Base-by-base conservation (phyloP, 2,888 invertebrate species). In the Pseudanteris insignis region DNA sequence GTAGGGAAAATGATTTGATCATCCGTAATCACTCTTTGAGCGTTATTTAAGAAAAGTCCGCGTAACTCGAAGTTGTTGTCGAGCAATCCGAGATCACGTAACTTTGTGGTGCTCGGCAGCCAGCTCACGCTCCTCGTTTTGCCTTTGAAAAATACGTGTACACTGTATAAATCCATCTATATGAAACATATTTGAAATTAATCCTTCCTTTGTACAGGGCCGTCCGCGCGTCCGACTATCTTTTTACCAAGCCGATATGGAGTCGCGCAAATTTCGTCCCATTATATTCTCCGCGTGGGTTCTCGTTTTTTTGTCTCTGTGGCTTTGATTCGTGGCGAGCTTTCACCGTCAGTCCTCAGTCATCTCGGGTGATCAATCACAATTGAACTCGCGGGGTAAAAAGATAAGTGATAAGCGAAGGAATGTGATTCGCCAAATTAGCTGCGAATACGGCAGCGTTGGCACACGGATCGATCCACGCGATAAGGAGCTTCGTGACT, bases 141-240 rank as follows among this genome's bases (percentile, higher is more conserved):
- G 66, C 63, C 68, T 72, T 69, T 66, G 64, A 57, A 70, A 44
- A 54, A 63, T 50, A 66, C 18, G 6, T 18, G 6, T 4, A 18
- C n/a, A n/a, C n/a, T n/a, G n/a, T 18, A 18, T 18, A 18, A 4
- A 18, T 18, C 18, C 18, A 63, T 26, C 55, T 58, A 48, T 43
- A 66, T 18, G 71, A 71, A 70, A 70, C 74, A 78, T 78, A 77
- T 78, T 79, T 77, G 76, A 77, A 78, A 78, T 79, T 77, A 77
- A 79, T 79, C 78, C 78, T 69, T 75, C 74, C 73, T 78, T 78
- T 77, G 77, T 78, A 71, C 37, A 30, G 6, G 4, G 63, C 53
- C 66, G 64, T 60, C 63, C 54, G 65, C 57, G 64, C 61, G 69
- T 67, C 68, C 66, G 74, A 67, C 74, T 72, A 73, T 77, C 78